A percentile compares a stretch with the other conserved stretches of the same genome.
Conservation (phyloP, 2,888 invertebrate genomes). For the Drepana falcataria region DNA sequence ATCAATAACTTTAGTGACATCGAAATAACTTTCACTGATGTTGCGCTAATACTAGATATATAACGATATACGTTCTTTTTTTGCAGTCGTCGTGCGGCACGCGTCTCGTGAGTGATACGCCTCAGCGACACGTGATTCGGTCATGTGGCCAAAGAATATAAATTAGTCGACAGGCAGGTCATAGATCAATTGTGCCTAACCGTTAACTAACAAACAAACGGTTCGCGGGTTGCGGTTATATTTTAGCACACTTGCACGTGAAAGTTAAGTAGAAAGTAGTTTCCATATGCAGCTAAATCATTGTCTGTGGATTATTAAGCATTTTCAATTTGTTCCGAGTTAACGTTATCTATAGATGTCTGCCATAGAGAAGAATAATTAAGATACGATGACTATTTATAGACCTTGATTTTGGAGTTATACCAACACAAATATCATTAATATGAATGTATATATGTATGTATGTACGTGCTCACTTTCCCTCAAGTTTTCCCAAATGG, state of each 20-base stretch:
- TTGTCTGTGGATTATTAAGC: too few relatives aligned
- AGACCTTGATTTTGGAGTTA: too few relatives aligned
- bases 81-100: slow-evolving; percentile 21
- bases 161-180: slow-evolving; percentile 16
- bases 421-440: too few relatives aligned
- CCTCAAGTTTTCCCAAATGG: too few relatives aligned
- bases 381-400: too few relatives aligned
- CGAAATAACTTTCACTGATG: background rate
- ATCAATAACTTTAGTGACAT: too few relatives aligned
- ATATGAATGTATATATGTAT: too few relatives aligned
- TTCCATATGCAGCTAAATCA: too few relatives aligned
- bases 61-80: background rate
- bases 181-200: slow-evolving; percentile 5
- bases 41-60: background rate
- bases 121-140: slow-evolving; percentile 35
- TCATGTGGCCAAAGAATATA: slow-evolving; percentile 30
- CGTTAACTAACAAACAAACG: slow-evolving; percentile 10
- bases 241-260: background rate
- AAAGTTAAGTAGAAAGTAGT: background rate
- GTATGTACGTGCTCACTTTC: too few relatives aligned
- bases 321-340: too few relatives aligned
- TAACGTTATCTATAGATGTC: too few relatives aligned
- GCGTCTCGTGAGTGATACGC: slow-evolving; percentile 42
- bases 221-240: slow-evolving; percentile 7
- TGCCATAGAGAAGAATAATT: too few relatives aligned